Evolutionary conservation across 2,888 invertebrate genomes (phyloP).

Genomic region (Dryobotodes eremita): DNA sequence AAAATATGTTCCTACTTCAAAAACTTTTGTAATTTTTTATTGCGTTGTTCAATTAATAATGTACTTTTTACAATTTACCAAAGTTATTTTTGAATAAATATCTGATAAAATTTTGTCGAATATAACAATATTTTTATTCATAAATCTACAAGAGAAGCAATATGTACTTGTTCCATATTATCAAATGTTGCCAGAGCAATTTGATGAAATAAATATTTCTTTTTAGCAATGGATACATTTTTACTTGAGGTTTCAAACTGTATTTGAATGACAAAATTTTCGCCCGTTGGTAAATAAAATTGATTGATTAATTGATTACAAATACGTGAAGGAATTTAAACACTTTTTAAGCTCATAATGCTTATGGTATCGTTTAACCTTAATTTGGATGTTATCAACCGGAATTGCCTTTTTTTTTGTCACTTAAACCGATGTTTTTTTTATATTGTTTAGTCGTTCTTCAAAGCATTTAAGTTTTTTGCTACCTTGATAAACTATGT

Average conservation of each 20-base stretch:
- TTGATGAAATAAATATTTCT: neutral
- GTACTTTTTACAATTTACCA: neutral
- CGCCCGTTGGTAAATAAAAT: neutral
- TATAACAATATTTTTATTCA: neutral
- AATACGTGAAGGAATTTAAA: no score
- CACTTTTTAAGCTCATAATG: neutral
- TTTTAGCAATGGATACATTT: neutral
- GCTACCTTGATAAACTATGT: no score
- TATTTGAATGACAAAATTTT: neutral
- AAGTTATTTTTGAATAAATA: neutral
- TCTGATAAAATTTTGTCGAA: neutral
- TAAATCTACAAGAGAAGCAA: neutral
- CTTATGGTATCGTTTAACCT: neutral
- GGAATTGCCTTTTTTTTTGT: neutral
- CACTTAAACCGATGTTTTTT: no score
- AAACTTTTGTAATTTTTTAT: neutral
- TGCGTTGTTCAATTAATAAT: neutral
- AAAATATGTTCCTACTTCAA: neutral
- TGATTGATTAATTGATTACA: neutral
- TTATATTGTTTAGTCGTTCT: no score
- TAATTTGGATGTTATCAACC: neutral
- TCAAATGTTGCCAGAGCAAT: conserved; percentile 1
- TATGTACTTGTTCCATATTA: neutral
- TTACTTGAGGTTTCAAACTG: neutral
- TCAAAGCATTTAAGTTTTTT: no score